Conservation (phyloP, 2,797 vertebrate species). For the Characodon lateralis region DNA sequence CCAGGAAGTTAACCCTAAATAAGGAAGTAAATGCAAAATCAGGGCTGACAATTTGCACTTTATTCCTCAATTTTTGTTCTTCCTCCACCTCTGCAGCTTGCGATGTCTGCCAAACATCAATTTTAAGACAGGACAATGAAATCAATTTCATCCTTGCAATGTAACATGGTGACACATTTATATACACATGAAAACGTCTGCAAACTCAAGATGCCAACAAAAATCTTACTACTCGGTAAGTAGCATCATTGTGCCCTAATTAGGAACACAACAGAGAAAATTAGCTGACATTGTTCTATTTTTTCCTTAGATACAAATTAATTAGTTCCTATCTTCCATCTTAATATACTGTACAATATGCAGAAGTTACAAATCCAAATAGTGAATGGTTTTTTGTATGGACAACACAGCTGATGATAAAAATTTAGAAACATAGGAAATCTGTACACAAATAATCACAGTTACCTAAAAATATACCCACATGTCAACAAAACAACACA, state of each 20-base stretch:
- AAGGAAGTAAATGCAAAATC: conserved; percentile 52
- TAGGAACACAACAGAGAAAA: conserved; percentile 57
- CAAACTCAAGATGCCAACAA: conserved; percentile 14
- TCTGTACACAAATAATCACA: conserved; percentile 18
- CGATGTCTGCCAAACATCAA: conserved; percentile 74
- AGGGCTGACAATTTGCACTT: conserved; percentile 45
- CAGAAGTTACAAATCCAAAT: background rate
- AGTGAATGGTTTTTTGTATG: background rate
- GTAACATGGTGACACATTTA: conserved; percentile 51
- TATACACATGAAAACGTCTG: conserved; percentile 22
- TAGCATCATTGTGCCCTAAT: conserved; percentile 28
- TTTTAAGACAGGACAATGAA: conserved; percentile 74
- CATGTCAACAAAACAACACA: background rate
- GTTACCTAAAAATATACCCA: background rate
- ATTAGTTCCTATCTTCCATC: conserved; percentile 36
- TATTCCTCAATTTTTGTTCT: conserved; percentile 2
- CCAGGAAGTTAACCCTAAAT: conserved; percentile 48
- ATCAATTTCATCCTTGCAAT: conserved; percentile 66
- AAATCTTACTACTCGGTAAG: conserved; percentile 24
- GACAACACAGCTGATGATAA: background rate
- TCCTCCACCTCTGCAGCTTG: conserved; percentile 47
- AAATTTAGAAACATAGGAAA: background rate
- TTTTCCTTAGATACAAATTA: conserved; percentile 50
- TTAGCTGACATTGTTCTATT: conserved; percentile 47
- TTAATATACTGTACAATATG: conserved; percentile 36